A percentile compares a stretch with the other conserved stretches of the same genome.
phyloP scores from a whole-genome alignment of 2,113 vertebrate genomes.

The Podocnemis expansa region DNA sequence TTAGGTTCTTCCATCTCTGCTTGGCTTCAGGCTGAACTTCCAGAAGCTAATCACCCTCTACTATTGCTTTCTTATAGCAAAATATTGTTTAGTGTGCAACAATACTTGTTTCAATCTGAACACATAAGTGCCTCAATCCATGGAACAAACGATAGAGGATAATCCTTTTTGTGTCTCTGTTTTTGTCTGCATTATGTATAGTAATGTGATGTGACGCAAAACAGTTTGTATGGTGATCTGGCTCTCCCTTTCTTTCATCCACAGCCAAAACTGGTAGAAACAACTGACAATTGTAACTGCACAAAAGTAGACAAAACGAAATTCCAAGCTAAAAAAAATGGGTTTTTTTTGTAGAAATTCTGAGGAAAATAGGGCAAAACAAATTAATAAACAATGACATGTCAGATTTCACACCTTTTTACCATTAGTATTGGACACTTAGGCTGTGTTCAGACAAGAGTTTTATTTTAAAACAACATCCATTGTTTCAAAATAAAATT shows the following conservation, averaged over 20 bases:
- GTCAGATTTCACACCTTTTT: not conserved
- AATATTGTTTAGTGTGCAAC: not conserved
- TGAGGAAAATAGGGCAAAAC: not conserved
- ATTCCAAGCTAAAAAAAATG: not conserved
- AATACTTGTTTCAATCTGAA: not conserved
- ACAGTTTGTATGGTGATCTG: not conserved
- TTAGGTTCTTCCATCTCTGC: not conserved
- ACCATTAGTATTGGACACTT: no score
- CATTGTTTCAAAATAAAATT: no score
- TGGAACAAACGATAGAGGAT: not conserved
- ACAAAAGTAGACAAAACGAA: not conserved
- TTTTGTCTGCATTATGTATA: not conserved
- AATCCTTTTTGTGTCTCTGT: not conserved
- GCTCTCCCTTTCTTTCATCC: not conserved
- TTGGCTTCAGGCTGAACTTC: not conserved
- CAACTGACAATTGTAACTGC: rapidly evolving
- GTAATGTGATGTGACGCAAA: rapidly evolving
- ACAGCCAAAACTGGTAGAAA: not conserved
- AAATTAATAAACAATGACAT: not conserved
- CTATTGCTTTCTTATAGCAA: not conserved
- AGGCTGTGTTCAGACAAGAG: no score
- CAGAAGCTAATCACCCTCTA: not conserved
- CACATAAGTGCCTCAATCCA: not conserved
- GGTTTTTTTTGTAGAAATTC: not conserved
- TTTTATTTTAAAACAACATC: no score